phyloP scores from a whole-genome alignment of 2,113 vertebrate genomes.

The Phylloscopus trochiloides region DNA sequence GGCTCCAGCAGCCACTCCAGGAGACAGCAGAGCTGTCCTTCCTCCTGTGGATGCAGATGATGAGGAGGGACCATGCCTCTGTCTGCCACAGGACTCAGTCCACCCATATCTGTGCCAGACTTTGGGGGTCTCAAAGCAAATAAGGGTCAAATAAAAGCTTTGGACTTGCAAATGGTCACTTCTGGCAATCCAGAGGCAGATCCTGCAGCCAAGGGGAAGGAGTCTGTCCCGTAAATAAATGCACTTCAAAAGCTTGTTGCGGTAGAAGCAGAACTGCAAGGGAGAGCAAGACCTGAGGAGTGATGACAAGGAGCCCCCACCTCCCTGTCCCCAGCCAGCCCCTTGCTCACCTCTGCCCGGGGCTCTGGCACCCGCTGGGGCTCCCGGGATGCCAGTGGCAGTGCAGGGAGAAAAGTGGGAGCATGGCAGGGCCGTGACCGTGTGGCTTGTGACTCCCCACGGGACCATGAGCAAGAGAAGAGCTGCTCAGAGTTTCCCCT shows the following conservation, averaged over 20 bases:
- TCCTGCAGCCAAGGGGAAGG: neutral
- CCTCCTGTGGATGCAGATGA: neutral
- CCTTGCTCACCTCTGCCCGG: neutral
- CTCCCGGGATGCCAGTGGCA: neutral
- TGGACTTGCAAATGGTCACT: neutral
- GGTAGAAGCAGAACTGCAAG: neutral
- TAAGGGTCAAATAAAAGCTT: neutral
- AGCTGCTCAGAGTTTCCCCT: constrained; percentile 49
- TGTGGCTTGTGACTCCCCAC: constrained; percentile 40
- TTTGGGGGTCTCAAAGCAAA: neutral
- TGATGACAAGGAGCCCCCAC: neutral
- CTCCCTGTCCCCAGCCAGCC: neutral
- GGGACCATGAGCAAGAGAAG: neutral
- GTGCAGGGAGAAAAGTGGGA: neutral
- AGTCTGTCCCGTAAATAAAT: neutral
- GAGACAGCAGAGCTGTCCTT: neutral
- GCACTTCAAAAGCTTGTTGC: neutral
- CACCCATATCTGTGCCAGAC: neutral
- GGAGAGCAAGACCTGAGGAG: neutral
- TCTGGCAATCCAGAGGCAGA: neutral
- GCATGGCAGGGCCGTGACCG: neutral
- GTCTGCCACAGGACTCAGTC: neutral
- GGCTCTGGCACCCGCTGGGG: neutral
- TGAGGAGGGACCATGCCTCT: neutral
- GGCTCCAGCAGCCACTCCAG: neutral